Evolutionary conservation across 2,888 invertebrate species (phyloP), one percentile per base, ranked within the genome.

Genomic region (Drosophila fulvimacula): DNA sequence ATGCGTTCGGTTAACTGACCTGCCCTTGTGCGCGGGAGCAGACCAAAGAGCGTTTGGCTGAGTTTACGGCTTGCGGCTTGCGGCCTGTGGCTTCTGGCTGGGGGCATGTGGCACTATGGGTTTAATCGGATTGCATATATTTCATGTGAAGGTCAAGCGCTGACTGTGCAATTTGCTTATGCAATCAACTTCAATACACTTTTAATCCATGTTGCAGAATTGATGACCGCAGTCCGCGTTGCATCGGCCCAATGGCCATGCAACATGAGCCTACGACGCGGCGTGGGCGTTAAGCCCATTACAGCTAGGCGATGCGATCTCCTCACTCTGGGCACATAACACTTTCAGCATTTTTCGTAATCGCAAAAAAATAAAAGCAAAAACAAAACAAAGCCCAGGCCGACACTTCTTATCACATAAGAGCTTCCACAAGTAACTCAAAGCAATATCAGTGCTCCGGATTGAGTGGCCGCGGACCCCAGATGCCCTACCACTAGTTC

Each of bases 381-480:
- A 32, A 59, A 53, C 41, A 46, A 68, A 63, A 68, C 83, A 78
- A 61, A 74, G 49, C 61, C 13, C 69, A 71, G 66, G 59, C 84
- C 87, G 82, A 86, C 87, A 78, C 76, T 83, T 67, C 38, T 81
- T 86, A 86, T 82, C 87, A 34, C 17, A 24, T 38, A 19, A 1
- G 5, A 44, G 44, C 57, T 5, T 42, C 32, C 5, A 38, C 39
- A 61, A 48, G 27, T 24, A 42, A 49, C 27, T 34, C 56, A 60
- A 78, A 44, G 5, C 38, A n/a, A 30, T 38, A 13, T 11, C 17
- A 32, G 13, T 15, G 21, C 13, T 17, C 2, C 9, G 15, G 34
- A 7, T 15, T 1, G 53, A 38, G 13, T 6, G 6, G 9, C 13
- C 15, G n/a, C 24, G 30, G 38, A 55, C 13, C 0, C 0, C 5